These are phyloP conservation scores for Vulpes ferrilata DNA, from an alignment of 2,113 vertebrate genomes.

Conservation along the genomic window DNA sequence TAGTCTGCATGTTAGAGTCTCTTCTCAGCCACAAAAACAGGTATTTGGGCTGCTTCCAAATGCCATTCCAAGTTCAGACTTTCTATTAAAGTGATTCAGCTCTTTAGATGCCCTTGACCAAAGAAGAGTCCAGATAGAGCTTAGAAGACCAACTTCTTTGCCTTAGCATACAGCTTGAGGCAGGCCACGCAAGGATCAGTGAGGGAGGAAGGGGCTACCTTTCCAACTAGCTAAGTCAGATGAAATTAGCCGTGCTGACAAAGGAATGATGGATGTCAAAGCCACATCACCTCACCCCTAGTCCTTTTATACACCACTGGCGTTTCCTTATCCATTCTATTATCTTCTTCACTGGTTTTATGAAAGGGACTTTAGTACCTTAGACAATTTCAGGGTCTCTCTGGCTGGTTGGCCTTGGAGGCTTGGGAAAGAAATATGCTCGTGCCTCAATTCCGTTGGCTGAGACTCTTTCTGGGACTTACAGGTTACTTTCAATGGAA, in stretches of 20 bases:
- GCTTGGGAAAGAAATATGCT: background rate
- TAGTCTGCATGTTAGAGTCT: background rate
- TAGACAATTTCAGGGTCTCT: background rate
- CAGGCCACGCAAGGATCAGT: background rate
- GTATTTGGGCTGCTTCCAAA: constrained; percentile 9
- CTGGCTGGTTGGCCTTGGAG: background rate
- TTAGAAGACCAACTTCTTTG: background rate
- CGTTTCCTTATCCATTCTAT: background rate
- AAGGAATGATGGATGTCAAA: background rate
- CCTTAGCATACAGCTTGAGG: background rate
- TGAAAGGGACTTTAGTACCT: background rate
- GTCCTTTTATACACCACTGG: background rate
- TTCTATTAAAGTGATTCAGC: background rate
- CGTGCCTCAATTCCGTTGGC: background rate
- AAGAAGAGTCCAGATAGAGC: background rate
- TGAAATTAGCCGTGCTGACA: background rate
- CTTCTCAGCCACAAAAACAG: background rate
- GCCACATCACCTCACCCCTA: background rate
- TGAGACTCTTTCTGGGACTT: background rate
- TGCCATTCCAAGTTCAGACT: background rate
- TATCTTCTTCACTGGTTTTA: background rate
- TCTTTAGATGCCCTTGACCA: background rate
- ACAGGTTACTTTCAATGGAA: background rate
- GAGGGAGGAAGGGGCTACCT: background rate
- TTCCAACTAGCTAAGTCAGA: background rate